Evolutionary conservation across 2,888 invertebrate genomes (phyloP), one percentile per base, ranked within the genome.

Genomic region (Heliconius sara): DNA sequence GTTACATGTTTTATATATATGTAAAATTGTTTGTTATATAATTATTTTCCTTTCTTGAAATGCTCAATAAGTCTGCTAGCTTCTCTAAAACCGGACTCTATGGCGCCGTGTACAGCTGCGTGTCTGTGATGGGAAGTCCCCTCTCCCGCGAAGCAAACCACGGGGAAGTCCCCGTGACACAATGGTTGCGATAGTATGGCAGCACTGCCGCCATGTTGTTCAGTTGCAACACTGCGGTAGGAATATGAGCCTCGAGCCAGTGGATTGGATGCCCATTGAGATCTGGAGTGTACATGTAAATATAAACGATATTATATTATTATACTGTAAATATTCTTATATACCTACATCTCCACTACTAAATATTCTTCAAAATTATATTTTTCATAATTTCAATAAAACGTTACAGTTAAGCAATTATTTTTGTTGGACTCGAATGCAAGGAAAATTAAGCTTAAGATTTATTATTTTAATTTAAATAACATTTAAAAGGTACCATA

Each of bases 71-170:
- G 87, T 83, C 97, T 93, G 25, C 96, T 93, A 2, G 97, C 97
- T 87, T 97, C 97, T 60, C 97, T 95, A 88, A 96, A 96, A 0
- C 97, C 97, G n/a, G 96, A 95, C 86, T 97, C 97, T 0, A 97
- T 90, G 0, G 97, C 97, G 0, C 97, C 97, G 85, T 97, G 97
- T 0, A 97, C 97, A 0, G 97, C 96, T 0, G 96, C 96, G 87
- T 96, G 97, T 86, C 95, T 96, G 84, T 96, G 96, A 72, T 95
- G 95, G 25, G 97, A 96, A 0, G 97, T 96, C 0, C 97, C 96
- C 88, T 97, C 97, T 0, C 97, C 97, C 2, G 96, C 97, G 86
- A 97, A 97, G 83, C 96, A 96, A 0, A 97, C 89, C 0, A 96
- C 90, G 52, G 97, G 95, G 76, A 91, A 90, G 60, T 88, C 87